Evolutionary conservation across 2,888 invertebrate genomes (phyloP).

Genomic region (Sphinx pinastri): DNA sequence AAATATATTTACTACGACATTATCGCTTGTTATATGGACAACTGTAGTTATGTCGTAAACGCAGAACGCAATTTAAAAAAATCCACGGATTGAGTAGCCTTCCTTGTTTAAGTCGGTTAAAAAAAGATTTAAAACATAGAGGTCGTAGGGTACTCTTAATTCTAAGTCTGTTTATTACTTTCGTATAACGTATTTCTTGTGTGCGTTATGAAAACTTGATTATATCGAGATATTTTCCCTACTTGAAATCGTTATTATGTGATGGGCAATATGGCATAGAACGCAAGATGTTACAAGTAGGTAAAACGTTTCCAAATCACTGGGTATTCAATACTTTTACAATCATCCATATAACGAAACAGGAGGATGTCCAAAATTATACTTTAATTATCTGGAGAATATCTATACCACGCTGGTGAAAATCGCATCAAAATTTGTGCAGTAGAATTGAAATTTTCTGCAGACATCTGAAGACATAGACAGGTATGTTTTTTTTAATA

Average conservation of each 20-base stretch:
- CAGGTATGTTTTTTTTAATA: background rate
- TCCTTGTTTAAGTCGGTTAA: no score
- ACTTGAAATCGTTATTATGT: no score
- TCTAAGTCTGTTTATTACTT: no score
- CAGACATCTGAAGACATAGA: background rate
- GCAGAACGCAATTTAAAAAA: no score
- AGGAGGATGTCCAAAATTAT: background rate
- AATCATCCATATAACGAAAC: background rate
- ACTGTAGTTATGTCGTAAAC: background rate
- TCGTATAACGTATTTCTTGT: no score
- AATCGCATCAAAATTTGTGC: background rate
- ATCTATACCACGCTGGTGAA: background rate
- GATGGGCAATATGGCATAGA: no score
- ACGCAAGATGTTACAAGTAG: background rate
- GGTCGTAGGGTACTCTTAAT: no score
- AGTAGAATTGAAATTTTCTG: background rate
- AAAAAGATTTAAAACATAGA: no score
- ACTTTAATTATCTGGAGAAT: background rate
- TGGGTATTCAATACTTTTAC: background rate
- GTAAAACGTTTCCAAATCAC: background rate
- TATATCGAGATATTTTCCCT: no score
- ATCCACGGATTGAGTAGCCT: no score
- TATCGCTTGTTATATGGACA: background rate
- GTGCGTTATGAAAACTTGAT: no score
- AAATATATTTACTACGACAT: conserved; percentile 12